Conservation (phyloP, 2,888 invertebrate species). For the Acanthococcus lagerstroemiae region DNA sequence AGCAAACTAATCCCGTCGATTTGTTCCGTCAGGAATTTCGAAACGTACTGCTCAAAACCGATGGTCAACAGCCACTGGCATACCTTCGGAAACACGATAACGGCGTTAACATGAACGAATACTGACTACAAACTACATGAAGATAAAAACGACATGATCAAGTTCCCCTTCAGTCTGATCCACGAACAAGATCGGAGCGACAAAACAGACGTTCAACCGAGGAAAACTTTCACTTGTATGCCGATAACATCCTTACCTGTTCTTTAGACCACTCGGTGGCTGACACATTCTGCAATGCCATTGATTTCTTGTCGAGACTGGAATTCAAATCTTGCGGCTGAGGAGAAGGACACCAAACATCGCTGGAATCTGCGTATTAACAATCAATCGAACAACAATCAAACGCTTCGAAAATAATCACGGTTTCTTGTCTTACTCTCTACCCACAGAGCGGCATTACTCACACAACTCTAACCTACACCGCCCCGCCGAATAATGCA, state of each 20-base stretch:
- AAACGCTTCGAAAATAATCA: not conserved
- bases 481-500: no score
- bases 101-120: not conserved
- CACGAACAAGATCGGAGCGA: slow-evolving; percentile 1
- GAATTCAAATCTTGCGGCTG: slow-evolving; percentile 48
- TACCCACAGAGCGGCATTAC: no score
- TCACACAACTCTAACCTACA: no score
- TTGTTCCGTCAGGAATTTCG: slow-evolving; percentile 76
- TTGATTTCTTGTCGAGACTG: slow-evolving; percentile 52
- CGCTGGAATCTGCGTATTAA: slow-evolving; percentile 41
- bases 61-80: slow-evolving; percentile 80
- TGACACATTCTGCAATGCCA: slow-evolving; percentile 60
- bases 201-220: no score
- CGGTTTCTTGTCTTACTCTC: not conserved
- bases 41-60: slow-evolving; percentile 74
- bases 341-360: slow-evolving; percentile 47
- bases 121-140: not conserved
- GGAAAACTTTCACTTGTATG: no score
- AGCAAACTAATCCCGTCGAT: slow-evolving; percentile 80
- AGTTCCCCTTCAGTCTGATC: no score
- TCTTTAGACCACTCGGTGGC: slow-evolving; percentile 69
- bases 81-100: slow-evolving; percentile 54
- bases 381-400: not conserved
- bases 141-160: not conserved
- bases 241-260: slow-evolving; percentile 50